Percentiles rank a stretch among this genome's conserved stretches.
These are phyloP conservation scores for Syngnathoides biaculeatus DNA, from an alignment of 2,113 vertebrate genomes.

Conservation along the genomic window DNA sequence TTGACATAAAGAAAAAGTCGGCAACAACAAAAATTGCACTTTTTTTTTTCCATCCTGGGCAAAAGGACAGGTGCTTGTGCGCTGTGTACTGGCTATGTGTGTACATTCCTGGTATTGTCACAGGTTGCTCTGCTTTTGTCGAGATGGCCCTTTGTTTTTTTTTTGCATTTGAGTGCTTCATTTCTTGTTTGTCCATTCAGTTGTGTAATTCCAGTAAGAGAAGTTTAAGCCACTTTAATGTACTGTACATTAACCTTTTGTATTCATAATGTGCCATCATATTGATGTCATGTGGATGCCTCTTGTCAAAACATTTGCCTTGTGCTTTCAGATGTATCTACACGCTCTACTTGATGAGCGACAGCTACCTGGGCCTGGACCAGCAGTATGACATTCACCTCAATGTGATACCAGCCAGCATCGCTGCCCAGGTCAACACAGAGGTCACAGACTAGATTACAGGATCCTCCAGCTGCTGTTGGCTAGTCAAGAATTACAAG, in stretches of 20 bases:
- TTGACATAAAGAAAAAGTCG: too few relatives aligned
- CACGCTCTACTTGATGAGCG: constrained; percentile 94
- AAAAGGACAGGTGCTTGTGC: too few relatives aligned
- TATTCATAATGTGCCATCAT: neutral
- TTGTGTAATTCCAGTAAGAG: too few relatives aligned
- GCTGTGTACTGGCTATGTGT: too few relatives aligned
- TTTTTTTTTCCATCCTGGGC: too few relatives aligned
- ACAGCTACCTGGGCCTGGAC: constrained; percentile 97
- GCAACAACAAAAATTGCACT: too few relatives aligned
- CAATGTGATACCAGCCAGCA: constrained; percentile 72
- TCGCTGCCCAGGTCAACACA: constrained; percentile 71
- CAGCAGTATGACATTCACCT: constrained; percentile 95
- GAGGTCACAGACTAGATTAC: constrained; percentile 55
- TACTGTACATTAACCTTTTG: neutral
- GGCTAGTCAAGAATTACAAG: neutral
- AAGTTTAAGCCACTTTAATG: neutral
- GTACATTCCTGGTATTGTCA: too few relatives aligned
- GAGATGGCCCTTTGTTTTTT: too few relatives aligned
- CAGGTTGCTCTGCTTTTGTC: too few relatives aligned
- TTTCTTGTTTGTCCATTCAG: too few relatives aligned
- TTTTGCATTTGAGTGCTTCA: too few relatives aligned
- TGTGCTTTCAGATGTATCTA: constrained; percentile 83
- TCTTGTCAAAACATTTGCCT: neutral
- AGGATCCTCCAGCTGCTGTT: neutral
- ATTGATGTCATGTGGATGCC: neutral